Evolutionary conservation across 2,113 vertebrate species (phyloP), one percentile per base, ranked within the genome.

Genomic region (Hippocampus barbouri): DNA sequence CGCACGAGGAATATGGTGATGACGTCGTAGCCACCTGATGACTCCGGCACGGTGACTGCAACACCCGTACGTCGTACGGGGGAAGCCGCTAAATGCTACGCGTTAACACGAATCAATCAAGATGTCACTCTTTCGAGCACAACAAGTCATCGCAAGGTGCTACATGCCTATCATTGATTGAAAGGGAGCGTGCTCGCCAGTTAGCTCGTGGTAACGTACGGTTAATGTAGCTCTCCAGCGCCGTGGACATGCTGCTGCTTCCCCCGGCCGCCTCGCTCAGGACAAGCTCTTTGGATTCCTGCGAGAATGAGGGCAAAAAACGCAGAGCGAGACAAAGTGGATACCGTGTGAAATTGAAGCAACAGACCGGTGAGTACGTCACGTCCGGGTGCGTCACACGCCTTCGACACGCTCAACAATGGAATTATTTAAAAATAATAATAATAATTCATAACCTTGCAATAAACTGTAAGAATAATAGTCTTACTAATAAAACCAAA

Each of bases 221-320:
- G 88, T 93, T 92, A 20, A 93, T 93, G 83, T 93, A 93, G 83
- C 90, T 93, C 79, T 93, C 92, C 47, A 93, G 83, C 5, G 92
- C 92, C 12, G 92, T 93, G 45, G 92, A 93, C 92, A 93, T 93
- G 71, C 10, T 9, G 34, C 11, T 5, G 34, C 14, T 7, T 27
- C 40, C 53, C 23, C 38, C 54, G 38, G 11, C 53, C 21, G 53
- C 7, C 14, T 70, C 27, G 27, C 6, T 38, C 27, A 34, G 18
- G 14, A 34, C 15, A 61, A 61, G 27, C 34, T 7, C 59, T 34
- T 30, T 30, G 27, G 12, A 60, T 38, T 30, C 14, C 18, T 56
- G 53, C 21, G 1, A 6, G 56, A 25, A 59, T 27, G 23, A 4
- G 5, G 11, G 21, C 16, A n/a, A 56, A n/a, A 69, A 25, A 40